Conservation (phyloP, 2,888 invertebrate genomes). For the Plusia festucae region DNA sequence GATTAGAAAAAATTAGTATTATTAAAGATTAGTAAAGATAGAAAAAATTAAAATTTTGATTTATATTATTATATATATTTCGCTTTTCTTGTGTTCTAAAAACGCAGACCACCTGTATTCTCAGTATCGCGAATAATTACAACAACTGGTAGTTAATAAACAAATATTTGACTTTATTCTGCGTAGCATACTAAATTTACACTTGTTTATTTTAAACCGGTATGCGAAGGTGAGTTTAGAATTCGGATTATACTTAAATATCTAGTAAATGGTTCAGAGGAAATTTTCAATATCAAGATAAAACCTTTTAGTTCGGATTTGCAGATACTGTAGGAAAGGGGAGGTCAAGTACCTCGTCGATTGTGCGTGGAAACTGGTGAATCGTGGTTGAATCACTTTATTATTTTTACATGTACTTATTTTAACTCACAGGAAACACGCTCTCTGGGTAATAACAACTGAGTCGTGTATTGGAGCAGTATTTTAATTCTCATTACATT, state of each 20-base stretch:
- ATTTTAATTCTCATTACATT: constrained; percentile 38
- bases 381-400: too few relatives aligned
- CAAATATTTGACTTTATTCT: constrained; percentile 44
- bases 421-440: constrained; percentile 57
- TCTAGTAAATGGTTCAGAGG: constrained; percentile 2
- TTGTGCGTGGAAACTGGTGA: constrained; percentile 50
- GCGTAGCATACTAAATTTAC: constrained; percentile 47
- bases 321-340: constrained; percentile 25
- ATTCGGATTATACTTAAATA: constrained; percentile 15
- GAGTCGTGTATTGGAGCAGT: constrained; percentile 24
- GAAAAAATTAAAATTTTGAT: too few relatives aligned
- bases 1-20: too few relatives aligned
- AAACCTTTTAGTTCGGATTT: constrained; percentile 21
- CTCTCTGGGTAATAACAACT: constrained; percentile 44
- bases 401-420: constrained; percentile 52
- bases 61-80: too few relatives aligned
- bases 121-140: constrained; percentile 42
- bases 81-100: constrained; percentile 16
- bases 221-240: constrained; percentile 26
- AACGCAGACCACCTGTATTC: constrained; percentile 14
- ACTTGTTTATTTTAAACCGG: constrained; percentile 39
- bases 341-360: constrained; percentile 42
- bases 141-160: constrained; percentile 36
- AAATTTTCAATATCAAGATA: constrained; percentile 9
- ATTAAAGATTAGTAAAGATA: too few relatives aligned